Percentiles rank a stretch among this genome's conserved stretches.
Evolutionary conservation across 2,888 invertebrate species (phyloP).

Genomic region (Criorhina ranunculi): DNA sequence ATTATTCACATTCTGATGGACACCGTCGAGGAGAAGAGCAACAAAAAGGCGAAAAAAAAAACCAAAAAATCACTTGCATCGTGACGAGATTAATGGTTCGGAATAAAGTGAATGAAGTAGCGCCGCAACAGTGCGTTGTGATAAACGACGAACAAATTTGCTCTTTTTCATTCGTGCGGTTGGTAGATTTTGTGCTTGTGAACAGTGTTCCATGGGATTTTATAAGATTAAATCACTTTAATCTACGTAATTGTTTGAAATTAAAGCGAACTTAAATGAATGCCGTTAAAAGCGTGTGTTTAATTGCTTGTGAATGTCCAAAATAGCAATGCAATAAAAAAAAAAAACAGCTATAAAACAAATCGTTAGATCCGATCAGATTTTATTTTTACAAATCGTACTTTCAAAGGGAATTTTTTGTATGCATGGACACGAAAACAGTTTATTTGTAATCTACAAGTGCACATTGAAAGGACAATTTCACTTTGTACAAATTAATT

Average conservation of each 20-base stretch:
- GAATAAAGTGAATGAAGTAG: conserved; percentile 68
- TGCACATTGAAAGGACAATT: too few species aligned
- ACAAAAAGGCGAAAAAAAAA: conserved; percentile 18
- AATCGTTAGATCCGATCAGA: conserved; percentile 6
- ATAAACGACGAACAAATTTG: conserved; percentile 57
- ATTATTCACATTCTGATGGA: conserved; percentile 66
- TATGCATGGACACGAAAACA: not conserved
- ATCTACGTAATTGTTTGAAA: conserved; percentile 43
- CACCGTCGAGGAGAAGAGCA: conserved; percentile 13
- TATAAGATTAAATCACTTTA: conserved; percentile 47
- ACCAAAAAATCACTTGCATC: conserved; percentile 68
- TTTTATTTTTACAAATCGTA: not conserved
- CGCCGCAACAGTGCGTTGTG: conserved; percentile 63
- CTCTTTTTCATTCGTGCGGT: conserved; percentile 9
- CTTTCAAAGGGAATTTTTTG: not conserved
- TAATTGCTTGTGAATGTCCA: conserved; percentile 31
- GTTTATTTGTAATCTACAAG: too few species aligned
- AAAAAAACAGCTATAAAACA: not conserved
- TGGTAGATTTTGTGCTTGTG: conserved; percentile 14
- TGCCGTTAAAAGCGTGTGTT: conserved; percentile 17
- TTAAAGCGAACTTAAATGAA: conserved; percentile 37
- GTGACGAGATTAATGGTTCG: conserved; percentile 69
- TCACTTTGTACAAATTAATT: too few species aligned
- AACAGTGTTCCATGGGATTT: conserved; percentile 40
- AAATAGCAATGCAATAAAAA: not conserved